These are phyloP conservation scores for Julus scanicus DNA, from an alignment of 2,888 invertebrate genomes.

Conservation along the genomic window DNA sequence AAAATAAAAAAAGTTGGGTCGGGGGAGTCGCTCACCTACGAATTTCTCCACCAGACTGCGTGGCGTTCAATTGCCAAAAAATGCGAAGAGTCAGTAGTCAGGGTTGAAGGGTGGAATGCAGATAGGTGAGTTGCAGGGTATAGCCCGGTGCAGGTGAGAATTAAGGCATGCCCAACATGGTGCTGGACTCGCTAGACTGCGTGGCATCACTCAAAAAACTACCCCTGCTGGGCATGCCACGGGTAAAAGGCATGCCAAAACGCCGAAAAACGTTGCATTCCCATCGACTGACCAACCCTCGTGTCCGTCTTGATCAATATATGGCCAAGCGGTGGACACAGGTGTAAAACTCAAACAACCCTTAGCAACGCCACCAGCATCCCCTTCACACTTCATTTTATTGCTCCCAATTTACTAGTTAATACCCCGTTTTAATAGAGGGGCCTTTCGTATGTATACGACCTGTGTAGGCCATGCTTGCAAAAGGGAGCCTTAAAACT, in stretches of 20 bases:
- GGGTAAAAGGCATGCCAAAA: background rate
- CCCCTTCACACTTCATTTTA: background rate
- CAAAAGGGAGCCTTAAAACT: background rate
- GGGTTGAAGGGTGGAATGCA: constrained; percentile 4
- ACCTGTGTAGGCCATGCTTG: background rate
- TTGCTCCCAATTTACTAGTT: constrained; percentile 39
- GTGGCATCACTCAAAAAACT: constrained; percentile 8
- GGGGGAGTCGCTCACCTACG: background rate
- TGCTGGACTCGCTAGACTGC: constrained; percentile 9
- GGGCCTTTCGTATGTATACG: background rate
- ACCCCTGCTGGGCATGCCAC: background rate
- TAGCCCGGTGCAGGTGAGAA: constrained; percentile 8
- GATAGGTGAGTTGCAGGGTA: background rate
- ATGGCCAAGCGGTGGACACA: constrained; percentile 30
- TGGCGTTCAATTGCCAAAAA: constrained; percentile 22
- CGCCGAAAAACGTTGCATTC: background rate
- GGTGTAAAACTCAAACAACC: constrained; percentile 32
- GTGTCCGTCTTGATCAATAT: constrained; percentile 23
- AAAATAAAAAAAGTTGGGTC: background rate
- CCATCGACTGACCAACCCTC: constrained; percentile 6
- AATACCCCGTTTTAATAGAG: constrained; percentile 34
- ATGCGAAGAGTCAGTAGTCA: background rate
- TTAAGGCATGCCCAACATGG: background rate
- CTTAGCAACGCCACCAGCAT: background rate
- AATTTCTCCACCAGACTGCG: constrained; percentile 16